Evolutionary conservation across 2,113 vertebrate genomes (phyloP), one percentile per base, ranked within the genome.

Genomic region (Hirundichthys speculiger): DNA sequence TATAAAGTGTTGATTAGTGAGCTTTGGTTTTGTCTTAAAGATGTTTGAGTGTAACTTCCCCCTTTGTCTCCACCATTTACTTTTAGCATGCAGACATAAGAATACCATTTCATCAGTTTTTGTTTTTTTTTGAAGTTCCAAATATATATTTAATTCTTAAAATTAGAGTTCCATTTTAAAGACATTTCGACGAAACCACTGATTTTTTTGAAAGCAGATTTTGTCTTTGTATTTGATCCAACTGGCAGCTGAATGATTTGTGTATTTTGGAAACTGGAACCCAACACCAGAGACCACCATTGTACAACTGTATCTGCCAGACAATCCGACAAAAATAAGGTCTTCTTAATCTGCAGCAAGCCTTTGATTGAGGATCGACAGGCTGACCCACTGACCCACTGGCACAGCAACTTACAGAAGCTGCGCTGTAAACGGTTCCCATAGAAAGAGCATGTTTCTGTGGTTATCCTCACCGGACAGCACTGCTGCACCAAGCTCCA

Each of bases 361-460:
- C 30, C 57, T 55, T 66, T 53, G 61, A 60, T 58, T 70, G 48
- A 19, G 22, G 20, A 73, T 67, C 53, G 54, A 65, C 63, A 57
- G 49, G 30, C 48, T 57, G 58, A 74, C 53, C 52, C 21, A 49
- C 27, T 45, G 50, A 77, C 62, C 75, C 27, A 65, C 48, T 65
- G 48, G 55, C 54, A 62, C 27, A 51, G 50, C 62, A 61, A 64
- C 40, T 68, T 51, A 18, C 22, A 64, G 27, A 65, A 67, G 51
- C 27, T 45, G 40, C 61, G 20, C 48, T 21, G 52, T 54, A 62
- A 77, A 67, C 40, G 52, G 20, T 56, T 38, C 60, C 61, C 64
- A 39, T 55, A 47, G 60, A 65, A 48, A 49, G 45, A 24, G 53
- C 63, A 50, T 18, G 49, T 64, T 25, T 56, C 41, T 34, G 55